Evolutionary conservation across 2,888 invertebrate species (phyloP).

Genomic region (Dendrolimus pini): DNA sequence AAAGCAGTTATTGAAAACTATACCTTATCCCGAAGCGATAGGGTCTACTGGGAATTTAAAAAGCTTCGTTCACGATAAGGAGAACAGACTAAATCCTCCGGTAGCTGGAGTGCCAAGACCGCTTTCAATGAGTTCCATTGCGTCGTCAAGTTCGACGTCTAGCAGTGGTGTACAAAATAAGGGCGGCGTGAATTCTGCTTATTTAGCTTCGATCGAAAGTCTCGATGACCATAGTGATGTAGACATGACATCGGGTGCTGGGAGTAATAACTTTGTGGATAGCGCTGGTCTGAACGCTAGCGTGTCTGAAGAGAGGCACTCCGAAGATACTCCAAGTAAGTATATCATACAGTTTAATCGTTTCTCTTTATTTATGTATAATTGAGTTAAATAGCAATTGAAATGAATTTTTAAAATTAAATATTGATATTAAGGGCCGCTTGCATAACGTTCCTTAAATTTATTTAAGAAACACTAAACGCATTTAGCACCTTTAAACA

Average conservation of each 20-base stretch:
- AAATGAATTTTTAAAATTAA: too few relatives aligned
- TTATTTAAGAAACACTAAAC: too few relatives aligned
- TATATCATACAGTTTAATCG: constrained; percentile 8
- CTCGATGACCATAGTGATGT: constrained; percentile 88
- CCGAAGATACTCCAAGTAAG: constrained; percentile 52
- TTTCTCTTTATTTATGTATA: too few relatives aligned
- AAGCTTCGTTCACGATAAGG: constrained; percentile 48
- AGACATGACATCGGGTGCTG: constrained; percentile 73
- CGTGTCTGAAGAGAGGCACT: constrained; percentile 47
- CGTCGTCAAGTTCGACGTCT: constrained; percentile 82
- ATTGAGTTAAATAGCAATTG: too few relatives aligned
- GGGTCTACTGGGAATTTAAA: constrained; percentile 68
- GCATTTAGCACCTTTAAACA: too few relatives aligned
- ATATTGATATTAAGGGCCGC: too few relatives aligned
- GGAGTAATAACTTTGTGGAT: constrained; percentile 63
- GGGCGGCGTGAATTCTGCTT: constrained; percentile 82
- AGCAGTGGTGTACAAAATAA: constrained; percentile 80
- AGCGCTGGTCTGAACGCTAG: constrained; percentile 50
- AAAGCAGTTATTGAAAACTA: constrained; percentile 49
- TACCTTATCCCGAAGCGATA: constrained; percentile 52
- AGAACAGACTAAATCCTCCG: constrained; percentile 70
- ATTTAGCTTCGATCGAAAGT: constrained; percentile 92
- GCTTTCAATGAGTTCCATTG: constrained; percentile 86
- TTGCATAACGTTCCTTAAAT: too few relatives aligned
- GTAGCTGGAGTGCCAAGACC: constrained; percentile 79